These are phyloP conservation scores for Phenganax subtilis DNA, from an alignment of 92 coral and sea anemone species.

Conservation along the genomic window DNA sequence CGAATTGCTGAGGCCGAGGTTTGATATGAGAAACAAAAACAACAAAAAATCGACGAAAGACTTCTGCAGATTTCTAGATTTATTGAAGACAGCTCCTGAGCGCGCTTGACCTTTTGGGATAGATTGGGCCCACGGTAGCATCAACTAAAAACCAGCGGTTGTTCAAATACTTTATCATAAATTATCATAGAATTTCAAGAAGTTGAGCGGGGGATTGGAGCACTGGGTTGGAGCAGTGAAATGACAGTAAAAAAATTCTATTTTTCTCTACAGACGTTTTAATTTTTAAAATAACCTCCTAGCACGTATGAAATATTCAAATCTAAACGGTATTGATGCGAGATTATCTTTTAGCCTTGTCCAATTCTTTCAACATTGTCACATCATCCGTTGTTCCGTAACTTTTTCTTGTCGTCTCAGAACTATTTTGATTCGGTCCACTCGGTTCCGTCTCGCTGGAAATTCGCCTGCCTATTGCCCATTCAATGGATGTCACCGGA, in stretches of 20 bases:
- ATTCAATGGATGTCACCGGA: constrained; percentile 3
- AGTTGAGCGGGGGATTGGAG: too few species aligned
- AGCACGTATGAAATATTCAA: neutral
- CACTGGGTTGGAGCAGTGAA: too few species aligned
- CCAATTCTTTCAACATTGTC: constrained; percentile 5
- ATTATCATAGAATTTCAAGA: too few species aligned
- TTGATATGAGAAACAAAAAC: constrained; percentile 1
- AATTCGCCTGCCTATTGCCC: constrained; percentile 17
- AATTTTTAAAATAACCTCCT: neutral
- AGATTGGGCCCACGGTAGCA: neutral
- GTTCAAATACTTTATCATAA: neutral
- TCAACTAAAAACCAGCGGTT: constrained; percentile 2
- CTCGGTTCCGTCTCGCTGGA: neutral
- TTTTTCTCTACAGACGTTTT: neutral
- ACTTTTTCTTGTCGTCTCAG: neutral
- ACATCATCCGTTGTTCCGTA: constrained; percentile 21
- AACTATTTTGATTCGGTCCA: neutral
- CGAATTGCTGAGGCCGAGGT: neutral
- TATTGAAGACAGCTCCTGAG: constrained; percentile 1
- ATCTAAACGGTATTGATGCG: neutral
- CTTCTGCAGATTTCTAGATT: constrained; percentile 9
- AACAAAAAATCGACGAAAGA: constrained; percentile 11
- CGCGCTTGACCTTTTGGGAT: constrained; percentile 31
- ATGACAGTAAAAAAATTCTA: too few species aligned
- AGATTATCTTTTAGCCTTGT: neutral